Percentiles rank a stretch among this genome's conserved stretches.
These are phyloP conservation scores for Harmothoe impar DNA, from an alignment of 2,888 invertebrate genomes.

Conservation along the genomic window DNA sequence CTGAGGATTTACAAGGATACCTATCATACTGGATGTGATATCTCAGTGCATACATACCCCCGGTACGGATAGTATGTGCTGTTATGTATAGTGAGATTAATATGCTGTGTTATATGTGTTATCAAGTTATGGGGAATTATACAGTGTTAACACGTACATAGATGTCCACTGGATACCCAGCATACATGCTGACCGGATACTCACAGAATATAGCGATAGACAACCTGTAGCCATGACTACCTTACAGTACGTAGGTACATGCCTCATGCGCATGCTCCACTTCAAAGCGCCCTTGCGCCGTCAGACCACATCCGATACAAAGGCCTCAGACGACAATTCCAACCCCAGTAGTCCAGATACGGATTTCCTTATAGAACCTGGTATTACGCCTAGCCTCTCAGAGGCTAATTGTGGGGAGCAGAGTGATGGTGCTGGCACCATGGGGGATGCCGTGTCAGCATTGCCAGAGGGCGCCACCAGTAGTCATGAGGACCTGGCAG, in stretches of 20 bases:
- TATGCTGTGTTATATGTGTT: no score
- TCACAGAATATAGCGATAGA: background rate
- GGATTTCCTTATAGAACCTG: background rate
- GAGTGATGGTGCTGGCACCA: background rate
- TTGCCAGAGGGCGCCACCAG: background rate
- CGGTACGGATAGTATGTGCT: no score
- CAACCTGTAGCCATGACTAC: conserved; percentile 31
- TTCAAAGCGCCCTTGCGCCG: conserved; percentile 43
- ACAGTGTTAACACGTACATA: no score
- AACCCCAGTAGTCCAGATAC: background rate
- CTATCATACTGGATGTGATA: no score
- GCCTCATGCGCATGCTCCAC: conserved; percentile 58
- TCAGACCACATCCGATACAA: no score
- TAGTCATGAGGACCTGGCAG: background rate
- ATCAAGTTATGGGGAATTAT: no score
- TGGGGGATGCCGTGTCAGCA: background rate
- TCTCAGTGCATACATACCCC: no score
- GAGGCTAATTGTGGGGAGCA: background rate
- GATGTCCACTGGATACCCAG: background rate
- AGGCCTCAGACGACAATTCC: background rate
- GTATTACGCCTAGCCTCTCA: background rate
- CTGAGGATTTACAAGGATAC: no score
- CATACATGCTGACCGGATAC: background rate
- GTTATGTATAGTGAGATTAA: no score
- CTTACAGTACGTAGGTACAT: conserved; percentile 50